Percentiles rank a stretch among this genome's conserved stretches.
Conservation (phyloP, 2,797 vertebrate species). For the Melanotaenia maccullochi region DNA sequence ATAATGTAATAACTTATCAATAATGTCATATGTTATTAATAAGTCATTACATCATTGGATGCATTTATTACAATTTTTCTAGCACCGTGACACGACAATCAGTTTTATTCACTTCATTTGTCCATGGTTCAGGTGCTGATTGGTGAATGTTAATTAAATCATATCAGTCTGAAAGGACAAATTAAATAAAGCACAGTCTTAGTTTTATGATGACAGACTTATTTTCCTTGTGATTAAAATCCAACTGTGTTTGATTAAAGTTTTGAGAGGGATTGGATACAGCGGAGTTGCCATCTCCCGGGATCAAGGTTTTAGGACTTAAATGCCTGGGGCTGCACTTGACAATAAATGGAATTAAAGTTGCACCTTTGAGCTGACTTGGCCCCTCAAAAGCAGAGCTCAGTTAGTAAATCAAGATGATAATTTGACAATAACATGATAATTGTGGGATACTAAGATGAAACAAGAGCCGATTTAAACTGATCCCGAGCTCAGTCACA, state of each 20-base stretch:
- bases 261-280: conserved; percentile 25
- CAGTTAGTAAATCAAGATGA: conserved; percentile 54
- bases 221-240: conserved; percentile 1
- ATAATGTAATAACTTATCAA: not conserved
- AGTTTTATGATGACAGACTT: conserved; percentile 10
- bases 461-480: conserved; percentile 54
- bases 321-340: conserved; percentile 34
- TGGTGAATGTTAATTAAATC: not conserved
- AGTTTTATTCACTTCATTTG: not conserved
- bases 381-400: conserved; percentile 24
- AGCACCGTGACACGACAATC: not conserved
- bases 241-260: not conserved
- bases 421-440: conserved; percentile 58
- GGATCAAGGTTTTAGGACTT: conserved; percentile 39
- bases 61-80: not conserved
- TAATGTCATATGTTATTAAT: not conserved
- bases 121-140: not conserved
- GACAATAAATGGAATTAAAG: conserved; percentile 43
- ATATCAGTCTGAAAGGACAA: not conserved
- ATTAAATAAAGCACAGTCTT: not conserved
- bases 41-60: too few relatives aligned
- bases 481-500: conserved; percentile 54
- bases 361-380: conserved; percentile 32
- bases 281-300: conserved; percentile 24
- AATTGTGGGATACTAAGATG: conserved; percentile 55